phyloP scores from a whole-genome alignment of 2,888 invertebrate genomes.

The Hetaerina titia region DNA sequence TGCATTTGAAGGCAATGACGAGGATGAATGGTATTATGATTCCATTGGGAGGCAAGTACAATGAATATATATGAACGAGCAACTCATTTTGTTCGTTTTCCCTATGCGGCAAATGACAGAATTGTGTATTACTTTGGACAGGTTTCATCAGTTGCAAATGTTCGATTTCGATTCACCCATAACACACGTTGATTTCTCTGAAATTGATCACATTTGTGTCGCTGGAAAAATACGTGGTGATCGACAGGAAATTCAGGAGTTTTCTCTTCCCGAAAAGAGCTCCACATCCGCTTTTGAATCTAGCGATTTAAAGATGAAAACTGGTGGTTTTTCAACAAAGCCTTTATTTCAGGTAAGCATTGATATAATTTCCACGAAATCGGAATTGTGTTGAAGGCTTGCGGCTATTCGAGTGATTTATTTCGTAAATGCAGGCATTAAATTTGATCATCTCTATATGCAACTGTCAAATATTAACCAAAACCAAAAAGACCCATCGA shows the following conservation, averaged over 20 bases:
- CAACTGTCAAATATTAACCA: neutral
- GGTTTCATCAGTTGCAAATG: slow-evolving; percentile 51
- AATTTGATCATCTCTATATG: neutral
- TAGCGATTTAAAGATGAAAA: slow-evolving; percentile 42
- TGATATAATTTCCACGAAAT: no score
- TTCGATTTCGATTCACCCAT: slow-evolving; percentile 25
- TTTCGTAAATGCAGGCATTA: neutral
- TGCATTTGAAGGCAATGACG: slow-evolving; percentile 7
- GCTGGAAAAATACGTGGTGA: slow-evolving; percentile 4
- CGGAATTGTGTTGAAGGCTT: neutral
- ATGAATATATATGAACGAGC: neutral
- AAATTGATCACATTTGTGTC: slow-evolving; percentile 30
- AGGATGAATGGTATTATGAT: slow-evolving; percentile 49
- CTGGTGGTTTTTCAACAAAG: slow-evolving; percentile 16
- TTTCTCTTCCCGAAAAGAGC: slow-evolving; percentile 24
- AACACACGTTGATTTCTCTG: slow-evolving; percentile 42
- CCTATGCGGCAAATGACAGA: no score
- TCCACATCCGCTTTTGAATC: slow-evolving; percentile 31
- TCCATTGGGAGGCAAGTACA: slow-evolving; percentile 33
- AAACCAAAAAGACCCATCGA: neutral
- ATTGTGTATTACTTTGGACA: neutral
- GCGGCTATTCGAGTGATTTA: neutral
- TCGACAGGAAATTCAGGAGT: slow-evolving; percentile 49
- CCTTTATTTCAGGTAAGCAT: slow-evolving; percentile 34
- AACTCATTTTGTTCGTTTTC: neutral